Base-by-base conservation (phyloP, 2,797 vertebrate species). In the Syngnathus rostellatus region DNA sequence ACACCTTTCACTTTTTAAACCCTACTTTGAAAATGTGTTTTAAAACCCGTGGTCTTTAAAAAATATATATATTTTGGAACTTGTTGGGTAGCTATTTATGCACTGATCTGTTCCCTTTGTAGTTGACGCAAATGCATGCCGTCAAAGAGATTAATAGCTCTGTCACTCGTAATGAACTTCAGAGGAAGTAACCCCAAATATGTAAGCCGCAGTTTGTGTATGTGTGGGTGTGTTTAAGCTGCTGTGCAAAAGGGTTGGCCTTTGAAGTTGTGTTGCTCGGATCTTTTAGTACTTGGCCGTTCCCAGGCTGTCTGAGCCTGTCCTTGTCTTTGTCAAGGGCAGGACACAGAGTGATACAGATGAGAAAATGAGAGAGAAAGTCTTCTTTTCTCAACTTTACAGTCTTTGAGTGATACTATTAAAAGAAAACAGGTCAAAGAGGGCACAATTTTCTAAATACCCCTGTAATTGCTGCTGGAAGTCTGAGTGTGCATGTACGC, bases 171-270 rank as follows among this genome's bases (percentile, higher is more conserved):
- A 81, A 86, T 85, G 77, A 88, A 88, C 74, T 86, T 87, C 82
- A 87, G 80, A 87, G 79, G 83, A 85, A 82, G 83, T 79, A 73
- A 71, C 65, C 71, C 77, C 72, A 87, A 88, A 87, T 84, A 86
- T 87, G 84, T 88, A 84, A 87, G 84, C 80, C 31, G 64, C 63
- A 85, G 87, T 88, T 83, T 87, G 84, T 85, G 82, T 84, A 75
- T 82, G 85, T 85, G 85, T 86, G 87, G 80, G 88, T 83, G 84
- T 84, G 77, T 76, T 75, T 89, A 85, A 84, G 84, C 83, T 81
- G 79, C 81, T 83, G 82, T 84, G 86, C 76, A 83, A 85, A 85
- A 82, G 81, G 79, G 75, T 60, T 41, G 77, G 74, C 73, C 83
- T 90, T 89, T 90, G 88, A 90, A 85, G 88, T 87, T 68, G 78